Conservation (phyloP, 2,888 invertebrate genomes). For the Halocaridina rubra region DNA sequence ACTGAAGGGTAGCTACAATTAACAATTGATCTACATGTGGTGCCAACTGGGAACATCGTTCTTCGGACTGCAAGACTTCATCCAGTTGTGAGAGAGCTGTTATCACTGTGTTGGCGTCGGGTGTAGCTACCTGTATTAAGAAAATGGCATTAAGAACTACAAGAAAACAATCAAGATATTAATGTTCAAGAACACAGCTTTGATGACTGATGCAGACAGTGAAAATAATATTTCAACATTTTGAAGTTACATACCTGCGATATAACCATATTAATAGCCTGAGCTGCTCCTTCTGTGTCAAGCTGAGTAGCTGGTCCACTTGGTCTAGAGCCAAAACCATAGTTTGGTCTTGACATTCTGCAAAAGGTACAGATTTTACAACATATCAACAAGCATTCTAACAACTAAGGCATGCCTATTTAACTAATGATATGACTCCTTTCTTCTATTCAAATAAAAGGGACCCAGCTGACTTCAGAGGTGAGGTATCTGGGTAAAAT, state of each 20-base stretch:
- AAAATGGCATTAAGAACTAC: neutral
- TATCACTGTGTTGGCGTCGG: slow-evolving; percentile 75
- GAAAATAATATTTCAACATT: no score
- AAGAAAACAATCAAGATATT: neutral
- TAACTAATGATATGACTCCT: no score
- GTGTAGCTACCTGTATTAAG: slow-evolving; percentile 73
- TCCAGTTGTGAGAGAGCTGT: slow-evolving; percentile 80
- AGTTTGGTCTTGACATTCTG: slow-evolving; percentile 54
- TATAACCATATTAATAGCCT: slow-evolving; percentile 63
- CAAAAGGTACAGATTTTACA: no score
- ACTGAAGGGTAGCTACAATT: slow-evolving; percentile 75
- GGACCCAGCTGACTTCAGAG: no score
- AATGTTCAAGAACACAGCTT: neutral
- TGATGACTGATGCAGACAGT: no score
- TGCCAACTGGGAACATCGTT: slow-evolving; percentile 68
- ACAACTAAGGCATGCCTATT: no score
- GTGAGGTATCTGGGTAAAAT: no score
- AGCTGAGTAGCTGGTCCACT: neutral
- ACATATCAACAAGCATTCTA: no score
- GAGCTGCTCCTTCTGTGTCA: slow-evolving; percentile 57
- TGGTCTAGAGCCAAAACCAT: slow-evolving; percentile 26
- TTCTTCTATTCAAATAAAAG: no score
- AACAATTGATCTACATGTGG: slow-evolving; percentile 78
- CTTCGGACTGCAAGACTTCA: slow-evolving; percentile 73
- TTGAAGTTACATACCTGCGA: slow-evolving; percentile 51